A percentile compares a stretch with the other conserved stretches of the same genome.
Conservation (phyloP, 2,113 vertebrate species). For the Capra hircus region DNA sequence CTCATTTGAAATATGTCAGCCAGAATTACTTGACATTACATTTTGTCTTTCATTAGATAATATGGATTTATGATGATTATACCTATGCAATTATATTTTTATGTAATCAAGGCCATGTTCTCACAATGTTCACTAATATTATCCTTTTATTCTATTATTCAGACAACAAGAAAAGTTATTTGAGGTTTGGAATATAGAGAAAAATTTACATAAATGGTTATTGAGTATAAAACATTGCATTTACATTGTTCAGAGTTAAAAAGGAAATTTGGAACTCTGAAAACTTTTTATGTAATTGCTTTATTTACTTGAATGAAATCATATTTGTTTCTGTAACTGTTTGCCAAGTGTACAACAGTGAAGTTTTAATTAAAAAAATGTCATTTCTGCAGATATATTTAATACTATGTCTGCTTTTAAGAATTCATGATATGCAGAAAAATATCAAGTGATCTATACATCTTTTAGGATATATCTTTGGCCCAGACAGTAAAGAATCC, state of each 20-base stretch:
- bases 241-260: not conserved
- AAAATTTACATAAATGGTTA: not conserved
- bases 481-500: not conserved
- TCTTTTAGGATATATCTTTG: not conserved
- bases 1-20: not conserved
- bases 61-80: not conserved
- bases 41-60: not conserved
- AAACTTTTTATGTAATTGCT: conserved; percentile 39
- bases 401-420: conserved; percentile 56
- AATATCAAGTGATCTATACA: conserved; percentile 21
- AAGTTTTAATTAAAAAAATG: conserved; percentile 60
- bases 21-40: not conserved
- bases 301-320: conserved; percentile 40
- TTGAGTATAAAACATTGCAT: not conserved
- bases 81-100: not conserved
- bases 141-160: not conserved
- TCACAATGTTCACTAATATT: not conserved
- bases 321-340: conserved; percentile 64
- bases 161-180: not conserved
- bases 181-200: not conserved
- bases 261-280: conserved; percentile 34
- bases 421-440: conserved; percentile 31
- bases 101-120: not conserved
- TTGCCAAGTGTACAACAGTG: conserved; percentile 46
- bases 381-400: conserved; percentile 54